Conservation (phyloP, 2,888 invertebrate species). For the Craniophora ligustri region DNA sequence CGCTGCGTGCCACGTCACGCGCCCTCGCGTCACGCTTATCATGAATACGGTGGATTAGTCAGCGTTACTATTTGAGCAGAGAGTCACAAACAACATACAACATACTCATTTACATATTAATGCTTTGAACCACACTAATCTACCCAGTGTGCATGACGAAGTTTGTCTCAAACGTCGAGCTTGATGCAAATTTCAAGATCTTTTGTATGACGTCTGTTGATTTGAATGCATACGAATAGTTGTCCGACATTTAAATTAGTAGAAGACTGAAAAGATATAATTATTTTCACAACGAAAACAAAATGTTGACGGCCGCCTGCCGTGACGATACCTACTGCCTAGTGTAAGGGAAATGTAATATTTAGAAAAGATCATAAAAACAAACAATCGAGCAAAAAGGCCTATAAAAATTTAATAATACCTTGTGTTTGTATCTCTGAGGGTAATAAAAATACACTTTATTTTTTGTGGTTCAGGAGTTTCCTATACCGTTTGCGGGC, state of each 20-base stretch:
- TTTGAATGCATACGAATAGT: background rate
- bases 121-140: constrained; percentile 31
- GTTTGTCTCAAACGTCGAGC: constrained; percentile 22
- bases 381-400: constrained; percentile 53
- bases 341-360: constrained; percentile 38
- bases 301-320: constrained; percentile 17
- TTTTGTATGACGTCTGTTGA: constrained; percentile 5
- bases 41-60: constrained; percentile 40
- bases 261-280: background rate
- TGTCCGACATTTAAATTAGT: too few species aligned
- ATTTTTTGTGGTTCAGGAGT: constrained; percentile 47
- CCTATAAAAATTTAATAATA: constrained; percentile 55
- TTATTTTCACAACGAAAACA: constrained; percentile 11
- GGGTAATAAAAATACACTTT: constrained; percentile 48
- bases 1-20: constrained; percentile 27
- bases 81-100: constrained; percentile 21
- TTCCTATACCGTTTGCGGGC: constrained; percentile 25
- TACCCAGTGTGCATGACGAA: constrained; percentile 23
- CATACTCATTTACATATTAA: constrained; percentile 46
- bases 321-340: background rate
- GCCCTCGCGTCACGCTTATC: constrained; percentile 30
- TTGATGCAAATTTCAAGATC: constrained; percentile 29
- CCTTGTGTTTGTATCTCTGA: constrained; percentile 47
- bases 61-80: constrained; percentile 19
- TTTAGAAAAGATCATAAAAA: constrained; percentile 51